Conservation (phyloP, 2,888 invertebrate genomes). For the Drosophila ustulata region DNA sequence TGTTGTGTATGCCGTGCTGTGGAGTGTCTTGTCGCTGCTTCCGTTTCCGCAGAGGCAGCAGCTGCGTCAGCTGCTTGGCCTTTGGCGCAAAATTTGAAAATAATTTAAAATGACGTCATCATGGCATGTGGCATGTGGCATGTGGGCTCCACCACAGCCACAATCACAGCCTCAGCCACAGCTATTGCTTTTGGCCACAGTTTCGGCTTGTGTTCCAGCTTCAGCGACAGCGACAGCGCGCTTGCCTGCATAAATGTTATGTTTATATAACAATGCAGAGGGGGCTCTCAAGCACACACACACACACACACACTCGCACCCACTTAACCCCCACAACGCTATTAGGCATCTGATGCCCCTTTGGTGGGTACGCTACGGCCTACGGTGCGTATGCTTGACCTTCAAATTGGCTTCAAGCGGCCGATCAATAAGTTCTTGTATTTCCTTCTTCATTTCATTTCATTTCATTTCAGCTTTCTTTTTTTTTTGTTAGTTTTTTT, state of each 20-base stretch:
- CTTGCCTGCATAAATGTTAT: constrained; percentile 48
- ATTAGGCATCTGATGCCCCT: constrained; percentile 19
- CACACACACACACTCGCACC: not conserved
- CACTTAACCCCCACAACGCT: not conserved
- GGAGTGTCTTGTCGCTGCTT: constrained; percentile 71
- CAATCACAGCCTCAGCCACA: not conserved
- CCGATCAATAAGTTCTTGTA: constrained; percentile 70
- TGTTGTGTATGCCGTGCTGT: constrained; percentile 67
- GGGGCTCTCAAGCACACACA: not conserved
- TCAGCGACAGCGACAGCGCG: constrained; percentile 1
- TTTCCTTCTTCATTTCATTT: constrained; percentile 49
- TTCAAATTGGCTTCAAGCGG: constrained; percentile 72
- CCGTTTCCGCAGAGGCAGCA: constrained; percentile 66
- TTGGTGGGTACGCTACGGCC: constrained; percentile 17
- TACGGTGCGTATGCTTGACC: constrained; percentile 73
- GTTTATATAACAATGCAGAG: constrained; percentile 66
- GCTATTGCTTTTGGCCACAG: constrained; percentile 1
- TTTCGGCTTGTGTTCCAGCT: not conserved
- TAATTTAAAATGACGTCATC: constrained; percentile 78
- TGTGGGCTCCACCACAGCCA: constrained; percentile 9
- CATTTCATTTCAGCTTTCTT: constrained; percentile 9
- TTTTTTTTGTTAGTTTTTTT: constrained; percentile 8
- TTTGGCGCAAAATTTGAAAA: constrained; percentile 77
- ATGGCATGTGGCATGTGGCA: constrained; percentile 35
- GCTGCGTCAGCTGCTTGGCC: constrained; percentile 57